Evolutionary conservation across 2,888 invertebrate genomes (phyloP), one percentile per base, ranked within the genome.

Genomic region (Eupeodes luniger): DNA sequence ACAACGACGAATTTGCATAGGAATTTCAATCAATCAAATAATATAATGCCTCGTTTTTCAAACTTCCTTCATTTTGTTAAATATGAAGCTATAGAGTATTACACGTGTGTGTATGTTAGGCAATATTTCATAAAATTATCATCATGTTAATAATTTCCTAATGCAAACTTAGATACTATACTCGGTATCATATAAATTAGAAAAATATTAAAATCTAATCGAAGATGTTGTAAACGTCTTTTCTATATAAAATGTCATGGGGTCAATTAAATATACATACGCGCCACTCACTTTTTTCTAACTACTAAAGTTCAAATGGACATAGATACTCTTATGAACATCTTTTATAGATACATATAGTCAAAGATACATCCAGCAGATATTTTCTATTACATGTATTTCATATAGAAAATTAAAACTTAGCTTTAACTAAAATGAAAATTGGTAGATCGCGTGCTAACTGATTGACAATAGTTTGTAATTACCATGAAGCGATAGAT

Each of bases 391-490:
- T 11, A n/a, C 51, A 51, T n/a, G 59, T 79, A 83, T 79, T 70
- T 59, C 76, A 61, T 47, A 14, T 47, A 14, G 27, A 36, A 51
- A 70, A 5, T 16, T 67, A 14, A 16, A 69, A 27, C 12, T 5
- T 12, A 11, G 19, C 9, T 44, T 40, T 55, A 27, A 51, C 7
- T 53, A 10, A 51, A 34, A 57, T 1, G 44, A 49, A 70, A 88
- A 85, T 78, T 81, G 78, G 78, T 75, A 67, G 59, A 88, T 88
- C 88, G 88, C 88, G 88, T 88, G 85, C 85, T 81, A 88, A 69
- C 62, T 88, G 88, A 88, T 88, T 88, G 88, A 88, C 88, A 88
- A 88, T 70, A 81, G 64, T 81, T 88, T 85, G 85, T 88, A 88
- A 85, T 88, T 84, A 85, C 81, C 77, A 77, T 81, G 74, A 69